These are phyloP conservation scores for Eristalis intricaria DNA, from an alignment of 2,888 invertebrate species.

Conservation along the genomic window DNA sequence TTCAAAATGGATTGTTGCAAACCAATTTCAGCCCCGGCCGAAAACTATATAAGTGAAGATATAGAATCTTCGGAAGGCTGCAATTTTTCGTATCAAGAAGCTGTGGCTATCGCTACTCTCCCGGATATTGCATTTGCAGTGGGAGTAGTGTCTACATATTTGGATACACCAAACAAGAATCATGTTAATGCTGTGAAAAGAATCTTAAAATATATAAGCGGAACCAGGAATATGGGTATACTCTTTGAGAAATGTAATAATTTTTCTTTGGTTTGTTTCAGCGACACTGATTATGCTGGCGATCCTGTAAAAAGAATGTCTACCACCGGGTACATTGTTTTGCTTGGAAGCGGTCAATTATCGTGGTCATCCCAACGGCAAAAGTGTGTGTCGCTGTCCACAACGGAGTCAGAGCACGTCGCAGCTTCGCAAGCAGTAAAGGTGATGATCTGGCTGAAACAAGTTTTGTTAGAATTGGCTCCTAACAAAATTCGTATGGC, in stretches of 20 bases:
- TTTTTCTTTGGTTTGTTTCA: neutral
- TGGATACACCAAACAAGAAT: neutral
- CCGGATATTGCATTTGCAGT: constrained; percentile 41
- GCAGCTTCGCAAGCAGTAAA: constrained; percentile 1
- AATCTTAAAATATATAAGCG: constrained; percentile 6
- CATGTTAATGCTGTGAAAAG: constrained; percentile 1
- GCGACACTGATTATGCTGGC: constrained; percentile 71
- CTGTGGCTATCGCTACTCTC: constrained; percentile 40
- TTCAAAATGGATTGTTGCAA: constrained; percentile 66
- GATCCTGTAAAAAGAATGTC: constrained; percentile 64
- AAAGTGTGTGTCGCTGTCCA: constrained; percentile 74
- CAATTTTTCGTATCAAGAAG: constrained; percentile 65
- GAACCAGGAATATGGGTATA: neutral
- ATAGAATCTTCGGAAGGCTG: constrained; percentile 51
- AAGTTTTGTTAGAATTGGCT: neutral
- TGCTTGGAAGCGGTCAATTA: constrained; percentile 72
- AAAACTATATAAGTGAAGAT: neutral
- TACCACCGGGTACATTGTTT: constrained; percentile 70
- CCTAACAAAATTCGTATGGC: neutral
- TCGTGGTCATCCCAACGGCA: constrained; percentile 76
- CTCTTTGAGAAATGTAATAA: neutral
- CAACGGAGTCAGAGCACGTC: constrained; percentile 74
- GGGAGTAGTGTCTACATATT: constrained; percentile 25
- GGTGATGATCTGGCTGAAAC: neutral
- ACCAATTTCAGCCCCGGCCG: constrained; percentile 64